Percentiles rank a stretch among this genome's conserved stretches.
Conservation (phyloP, 2,113 vertebrate genomes). For the Lasiurus cinereus region DNA sequence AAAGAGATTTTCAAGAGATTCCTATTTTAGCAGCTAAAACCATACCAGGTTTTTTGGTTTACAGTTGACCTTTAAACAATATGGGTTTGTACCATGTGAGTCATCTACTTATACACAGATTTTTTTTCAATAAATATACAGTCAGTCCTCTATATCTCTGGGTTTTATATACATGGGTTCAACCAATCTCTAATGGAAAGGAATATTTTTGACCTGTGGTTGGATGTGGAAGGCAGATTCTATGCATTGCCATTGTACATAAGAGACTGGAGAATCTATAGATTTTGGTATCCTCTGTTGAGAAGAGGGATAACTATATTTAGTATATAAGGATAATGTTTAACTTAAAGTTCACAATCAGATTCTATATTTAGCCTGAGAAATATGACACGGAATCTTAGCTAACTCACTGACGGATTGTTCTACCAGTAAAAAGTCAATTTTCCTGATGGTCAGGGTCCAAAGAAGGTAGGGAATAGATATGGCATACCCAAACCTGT, state of each 20-base stretch:
- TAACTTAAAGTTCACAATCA: neutral
- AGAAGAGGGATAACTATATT: neutral
- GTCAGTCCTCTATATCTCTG: no score
- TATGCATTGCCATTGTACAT: neutral
- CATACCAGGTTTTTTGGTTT: neutral
- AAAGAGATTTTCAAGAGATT: neutral
- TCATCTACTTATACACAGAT: neutral
- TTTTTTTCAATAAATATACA: neutral
- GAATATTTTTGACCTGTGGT: neutral
- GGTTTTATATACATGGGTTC: neutral
- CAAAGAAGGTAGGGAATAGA: neutral
- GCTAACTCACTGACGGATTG: neutral
- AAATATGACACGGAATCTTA: neutral
- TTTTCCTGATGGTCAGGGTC: neutral
- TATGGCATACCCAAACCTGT: conserved; percentile 27
- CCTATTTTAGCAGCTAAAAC: neutral
- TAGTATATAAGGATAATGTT: neutral
- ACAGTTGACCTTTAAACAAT: neutral
- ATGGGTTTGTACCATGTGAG: neutral
- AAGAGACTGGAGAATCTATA: neutral
- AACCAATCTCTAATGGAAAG: neutral
- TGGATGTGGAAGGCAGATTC: neutral
- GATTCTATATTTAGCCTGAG: neutral
- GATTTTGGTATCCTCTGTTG: neutral
- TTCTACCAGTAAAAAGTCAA: neutral